Conservation (phyloP, 2,797 vertebrate genomes). For the Onychomys torridus region DNA sequence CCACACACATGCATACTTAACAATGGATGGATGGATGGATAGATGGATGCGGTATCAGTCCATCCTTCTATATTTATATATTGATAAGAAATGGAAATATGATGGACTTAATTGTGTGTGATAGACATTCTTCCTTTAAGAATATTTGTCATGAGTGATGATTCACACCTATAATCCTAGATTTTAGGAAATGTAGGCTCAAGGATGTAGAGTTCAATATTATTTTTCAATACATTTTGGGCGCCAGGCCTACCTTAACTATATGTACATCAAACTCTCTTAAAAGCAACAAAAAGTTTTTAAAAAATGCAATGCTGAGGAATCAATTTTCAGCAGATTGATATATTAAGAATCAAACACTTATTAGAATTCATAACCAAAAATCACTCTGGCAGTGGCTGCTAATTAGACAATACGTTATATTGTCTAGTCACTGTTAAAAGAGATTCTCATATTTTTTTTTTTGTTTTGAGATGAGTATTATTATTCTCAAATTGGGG, state of each 20-base stretch:
- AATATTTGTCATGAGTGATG: background rate
- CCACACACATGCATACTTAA: background rate
- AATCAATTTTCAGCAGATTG: background rate
- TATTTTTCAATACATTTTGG: background rate
- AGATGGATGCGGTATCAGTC: background rate
- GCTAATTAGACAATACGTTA: background rate
- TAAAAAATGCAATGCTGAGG: background rate
- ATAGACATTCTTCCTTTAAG: background rate
- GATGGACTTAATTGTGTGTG: background rate
- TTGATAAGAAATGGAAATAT: background rate
- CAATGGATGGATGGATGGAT: background rate
- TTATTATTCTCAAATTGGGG: background rate
- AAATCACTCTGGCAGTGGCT: background rate
- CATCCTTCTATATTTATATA: background rate
- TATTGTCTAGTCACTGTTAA: background rate
- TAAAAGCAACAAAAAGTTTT: background rate
- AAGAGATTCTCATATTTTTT: background rate
- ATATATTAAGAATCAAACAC: background rate
- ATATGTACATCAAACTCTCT: background rate
- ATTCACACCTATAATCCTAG: background rate
- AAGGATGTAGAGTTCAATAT: background rate
- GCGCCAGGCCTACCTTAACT: background rate
- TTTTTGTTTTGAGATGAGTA: background rate
- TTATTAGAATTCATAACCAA: slow-evolving; percentile 36
- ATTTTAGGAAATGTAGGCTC: background rate